Base-by-base conservation (phyloP, 2,797 vertebrate species). In the Microchirus variegatus region DNA sequence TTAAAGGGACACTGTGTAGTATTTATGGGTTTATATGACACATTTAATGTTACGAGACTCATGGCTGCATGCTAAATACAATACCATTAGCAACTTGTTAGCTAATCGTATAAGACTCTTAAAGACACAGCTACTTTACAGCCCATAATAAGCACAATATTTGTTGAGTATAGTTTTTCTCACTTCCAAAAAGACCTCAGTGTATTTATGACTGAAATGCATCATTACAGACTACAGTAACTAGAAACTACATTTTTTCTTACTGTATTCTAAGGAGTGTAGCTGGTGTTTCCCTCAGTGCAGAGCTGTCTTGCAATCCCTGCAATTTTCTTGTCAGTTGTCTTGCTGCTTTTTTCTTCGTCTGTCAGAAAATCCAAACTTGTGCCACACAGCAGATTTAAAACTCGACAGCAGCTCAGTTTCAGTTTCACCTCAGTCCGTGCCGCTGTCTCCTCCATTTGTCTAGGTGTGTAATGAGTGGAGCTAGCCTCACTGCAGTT, bases 281-380 rank as follows among this genome's bases (percentile, higher is more conserved):
- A 82, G 47, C 40, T 45, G 15, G 10, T 74, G 47, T 73, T 63
- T 63, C 14, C 54, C 45, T 11, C 44, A 78, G 75, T 63, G 67
- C 54, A 51, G 26, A 35, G 26, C 50, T 83, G 47, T 65, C 60
- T 67, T 55, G 70, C 76, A 77, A 48, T 69, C 68, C 48, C 14
- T 72, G 60, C 65, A 82, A 67, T 87, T 78, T 78, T 67, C 73
- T 59, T 80, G 73, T 84, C 80, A 78, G 73, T 70, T 78, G 73
- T 83, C 81, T 81, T 75, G 76, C 85, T 76, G 53, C 42, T 53
- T 77, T 83, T 80, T 80, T 53, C 59, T 66, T 64, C 22, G 64
- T 70, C 65, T 70, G 65, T 75, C 18, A 16, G 58, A 75, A 46
- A 82, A 67, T 70, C 68, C 56, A 10, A 65, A 78, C 59, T 75